phyloP scores from a whole-genome alignment of 2,888 invertebrate species.

The Stratiomys singularior region DNA sequence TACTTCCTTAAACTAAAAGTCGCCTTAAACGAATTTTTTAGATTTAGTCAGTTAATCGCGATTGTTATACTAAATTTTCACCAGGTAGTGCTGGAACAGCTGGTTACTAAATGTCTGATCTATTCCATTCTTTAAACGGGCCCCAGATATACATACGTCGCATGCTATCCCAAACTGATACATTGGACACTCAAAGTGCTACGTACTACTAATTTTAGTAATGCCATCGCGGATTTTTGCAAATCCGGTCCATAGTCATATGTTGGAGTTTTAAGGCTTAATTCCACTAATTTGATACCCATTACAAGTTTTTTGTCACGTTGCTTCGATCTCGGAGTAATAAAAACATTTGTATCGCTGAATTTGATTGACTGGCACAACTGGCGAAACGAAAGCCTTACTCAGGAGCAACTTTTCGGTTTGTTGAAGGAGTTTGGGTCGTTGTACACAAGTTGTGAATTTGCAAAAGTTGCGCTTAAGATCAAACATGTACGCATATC shows the following conservation, averaged over 20 bases:
- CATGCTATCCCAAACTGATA: too few species aligned
- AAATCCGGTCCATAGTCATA: slow-evolving; percentile 28
- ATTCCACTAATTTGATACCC: not conserved
- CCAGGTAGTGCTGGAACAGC: not conserved
- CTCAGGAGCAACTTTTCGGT: slow-evolving; percentile 17
- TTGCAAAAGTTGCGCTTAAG: slow-evolving; percentile 1
- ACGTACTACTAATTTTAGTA: too few species aligned
- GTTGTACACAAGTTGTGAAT: slow-evolving; percentile 37
- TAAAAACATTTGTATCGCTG: not conserved
- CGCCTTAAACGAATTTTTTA: too few species aligned
- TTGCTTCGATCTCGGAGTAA: not conserved
- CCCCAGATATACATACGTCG: not conserved
- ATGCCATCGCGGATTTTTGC: not conserved
- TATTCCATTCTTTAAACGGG: not conserved
- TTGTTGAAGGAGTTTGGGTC: slow-evolving; percentile 1
- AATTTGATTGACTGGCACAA: too few species aligned
- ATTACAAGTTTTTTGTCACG: slow-evolving; percentile 1
- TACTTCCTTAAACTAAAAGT: too few species aligned
- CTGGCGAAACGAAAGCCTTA: not conserved
- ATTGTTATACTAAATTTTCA: too few species aligned
- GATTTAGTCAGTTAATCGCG: too few species aligned
- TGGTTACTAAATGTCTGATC: slow-evolving; percentile 22
- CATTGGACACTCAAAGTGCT: too few species aligned
- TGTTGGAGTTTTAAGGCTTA: not conserved
- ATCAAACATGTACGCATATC: not conserved